These are phyloP conservation scores for Phrynosoma platyrhinos DNA, from an alignment of 2,113 vertebrate genomes.

Conservation along the genomic window DNA sequence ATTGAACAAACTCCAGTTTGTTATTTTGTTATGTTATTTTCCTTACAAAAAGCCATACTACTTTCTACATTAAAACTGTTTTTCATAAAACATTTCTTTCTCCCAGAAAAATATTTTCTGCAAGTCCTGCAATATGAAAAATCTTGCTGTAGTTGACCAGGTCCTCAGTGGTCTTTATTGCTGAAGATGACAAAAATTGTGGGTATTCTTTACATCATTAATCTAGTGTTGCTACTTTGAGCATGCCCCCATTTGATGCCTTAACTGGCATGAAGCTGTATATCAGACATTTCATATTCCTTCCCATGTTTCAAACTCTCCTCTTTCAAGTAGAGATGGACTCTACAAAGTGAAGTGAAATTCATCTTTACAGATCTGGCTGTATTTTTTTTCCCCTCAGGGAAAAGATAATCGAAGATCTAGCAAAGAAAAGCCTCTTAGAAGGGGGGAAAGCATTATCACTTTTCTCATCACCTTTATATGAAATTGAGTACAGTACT, in stretches of 20 bases:
- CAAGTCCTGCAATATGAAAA: no score
- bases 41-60: no score
- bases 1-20: no score
- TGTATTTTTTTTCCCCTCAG: conserved; percentile 1
- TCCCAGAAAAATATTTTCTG: no score
- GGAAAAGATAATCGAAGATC: conserved; percentile 14
- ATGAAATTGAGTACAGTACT: conserved; percentile 15
- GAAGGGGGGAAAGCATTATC: conserved; percentile 4
- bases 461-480: conserved; percentile 31
- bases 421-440: neutral
- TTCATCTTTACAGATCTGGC: conserved; percentile 4
- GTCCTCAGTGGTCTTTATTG: no score
- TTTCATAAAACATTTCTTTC: no score
- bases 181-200: no score
- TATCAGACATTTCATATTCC: neutral
- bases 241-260: neutral
- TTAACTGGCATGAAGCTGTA: neutral
- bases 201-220: no score
- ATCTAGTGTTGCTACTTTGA: neutral
- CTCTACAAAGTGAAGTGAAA: conserved; percentile 15
- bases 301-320: neutral
- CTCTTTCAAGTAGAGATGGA: conserved; percentile 1
- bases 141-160: no score
- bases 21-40: no score
- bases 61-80: no score